Conservation (phyloP, 2,113 vertebrate genomes). For the Alectura lathami region DNA sequence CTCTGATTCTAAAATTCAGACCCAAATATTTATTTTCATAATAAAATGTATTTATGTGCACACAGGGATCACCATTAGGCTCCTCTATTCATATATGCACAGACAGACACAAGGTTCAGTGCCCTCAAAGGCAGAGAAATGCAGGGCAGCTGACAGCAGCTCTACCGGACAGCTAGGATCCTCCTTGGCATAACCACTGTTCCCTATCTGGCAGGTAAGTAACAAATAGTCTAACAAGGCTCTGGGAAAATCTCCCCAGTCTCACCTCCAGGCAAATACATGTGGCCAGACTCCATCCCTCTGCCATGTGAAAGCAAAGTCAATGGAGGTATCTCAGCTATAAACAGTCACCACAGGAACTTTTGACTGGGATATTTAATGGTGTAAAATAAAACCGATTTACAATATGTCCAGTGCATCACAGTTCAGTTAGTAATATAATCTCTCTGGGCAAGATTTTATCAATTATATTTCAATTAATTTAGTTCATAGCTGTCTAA, state of each 20-base stretch:
- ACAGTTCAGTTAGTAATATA: constrained; percentile 63
- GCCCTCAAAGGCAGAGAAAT: background rate
- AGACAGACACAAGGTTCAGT: background rate
- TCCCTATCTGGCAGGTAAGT: background rate
- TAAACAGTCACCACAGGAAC: background rate
- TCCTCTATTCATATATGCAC: background rate
- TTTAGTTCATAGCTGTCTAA: constrained; percentile 38
- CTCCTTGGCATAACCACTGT: background rate
- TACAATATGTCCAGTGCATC: constrained; percentile 39
- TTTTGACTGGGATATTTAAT: background rate
- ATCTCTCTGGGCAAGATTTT: constrained; percentile 20
- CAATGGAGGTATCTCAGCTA: background rate
- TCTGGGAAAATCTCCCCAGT: background rate
- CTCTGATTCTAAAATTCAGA: background rate
- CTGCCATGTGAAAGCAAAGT: background rate
- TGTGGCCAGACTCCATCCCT: accelerated
- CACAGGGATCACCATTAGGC: background rate
- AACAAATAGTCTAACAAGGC: accelerated
- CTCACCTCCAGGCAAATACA: background rate
- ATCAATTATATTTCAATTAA: constrained; percentile 43
- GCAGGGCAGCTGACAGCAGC: background rate
- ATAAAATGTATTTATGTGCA: accelerated
- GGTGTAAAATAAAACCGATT: constrained; percentile 47
- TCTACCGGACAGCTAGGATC: background rate
- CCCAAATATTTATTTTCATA: background rate